Evolutionary conservation across 2,113 vertebrate species (phyloP), one percentile per base, ranked within the genome.

Genomic region (Sebastes schlegelii): DNA sequence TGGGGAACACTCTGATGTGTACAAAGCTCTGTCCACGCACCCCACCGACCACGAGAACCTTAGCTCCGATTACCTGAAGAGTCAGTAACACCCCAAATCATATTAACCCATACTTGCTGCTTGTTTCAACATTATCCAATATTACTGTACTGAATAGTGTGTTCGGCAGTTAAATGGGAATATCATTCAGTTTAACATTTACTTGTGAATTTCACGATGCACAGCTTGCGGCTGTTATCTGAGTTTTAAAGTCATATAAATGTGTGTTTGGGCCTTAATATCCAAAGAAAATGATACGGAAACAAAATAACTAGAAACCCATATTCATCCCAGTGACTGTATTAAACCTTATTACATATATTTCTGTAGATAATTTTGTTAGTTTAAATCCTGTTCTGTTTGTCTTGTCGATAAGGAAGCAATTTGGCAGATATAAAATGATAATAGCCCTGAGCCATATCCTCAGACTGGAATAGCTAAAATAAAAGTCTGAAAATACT

Each of bases 1-100:
- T 85, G 96, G 96, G 79, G 98, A 99, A 90, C 98, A 99, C 95
- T 96, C 97, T 70, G 97, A 98, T 49, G 96, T 99, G 74, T 99
- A 99, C 96, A 99, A 99, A 96, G 97, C 97, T 86, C 45, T 99
- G 70, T 99, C 70, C 95, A 90, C 97, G 89, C 94, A 97, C 94
- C 96, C 98, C 87, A 91, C 97, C 72, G 97, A 98, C 94, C 92
- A 94, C 90, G 97, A 97, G 91, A 97, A 95, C 82, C 94, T 99
- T 83, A 97, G 93, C 77, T 94, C 97, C 1, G 97, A 99, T 90
- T 97, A 97, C 94, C 95, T 98, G 94, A 99, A 98, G 95, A 96
- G 98, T 99, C 90, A 99, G 98, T 97, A 90, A 26, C 55, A 77
- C 17, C 8, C 40, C 2, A 12, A 4, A 1, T 40, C 10, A 60